Percentiles rank a stretch among this genome's conserved stretches.
These are phyloP conservation scores for Bugulina stolonifera DNA, from an alignment of 2,888 invertebrate species.

Conservation along the genomic window DNA sequence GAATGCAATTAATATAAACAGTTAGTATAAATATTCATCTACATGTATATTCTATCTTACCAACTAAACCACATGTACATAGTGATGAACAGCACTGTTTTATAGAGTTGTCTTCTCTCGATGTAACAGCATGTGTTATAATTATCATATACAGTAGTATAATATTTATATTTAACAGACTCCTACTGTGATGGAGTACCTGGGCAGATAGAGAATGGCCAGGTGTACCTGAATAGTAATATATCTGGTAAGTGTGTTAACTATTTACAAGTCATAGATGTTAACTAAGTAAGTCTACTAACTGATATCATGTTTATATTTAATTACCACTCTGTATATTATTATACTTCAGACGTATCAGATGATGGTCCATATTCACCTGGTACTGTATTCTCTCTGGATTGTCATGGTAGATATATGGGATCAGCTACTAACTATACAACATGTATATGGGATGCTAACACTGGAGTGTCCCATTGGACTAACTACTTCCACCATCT, in stretches of 20 bases:
- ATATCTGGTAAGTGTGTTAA: not conserved
- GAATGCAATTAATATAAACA: too few relatives aligned
- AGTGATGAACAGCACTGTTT: too few relatives aligned
- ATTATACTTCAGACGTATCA: too few relatives aligned
- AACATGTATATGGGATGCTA: not conserved
- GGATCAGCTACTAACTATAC: not conserved
- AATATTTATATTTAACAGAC: not conserved
- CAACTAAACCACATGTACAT: too few relatives aligned
- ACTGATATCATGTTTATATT: too few relatives aligned
- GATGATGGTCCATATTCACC: not conserved
- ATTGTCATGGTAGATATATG: not conserved
- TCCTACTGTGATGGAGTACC: not conserved
- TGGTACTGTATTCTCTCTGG: not conserved
- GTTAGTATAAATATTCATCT: too few relatives aligned
- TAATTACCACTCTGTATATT: too few relatives aligned
- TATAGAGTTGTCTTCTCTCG: too few relatives aligned
- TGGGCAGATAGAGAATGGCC: not conserved
- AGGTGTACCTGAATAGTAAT: not conserved
- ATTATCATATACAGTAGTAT: not conserved
- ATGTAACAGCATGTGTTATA: too few relatives aligned
- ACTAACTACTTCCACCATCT: not conserved
- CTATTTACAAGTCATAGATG: not conserved
- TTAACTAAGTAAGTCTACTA: not conserved
- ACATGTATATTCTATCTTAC: too few relatives aligned
- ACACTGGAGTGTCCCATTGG: not conserved